A percentile compares a stretch with the other conserved stretches of the same genome.
phyloP scores from a whole-genome alignment of 92 coral and sea anemone species.

The Heteractis magnifica region DNA sequence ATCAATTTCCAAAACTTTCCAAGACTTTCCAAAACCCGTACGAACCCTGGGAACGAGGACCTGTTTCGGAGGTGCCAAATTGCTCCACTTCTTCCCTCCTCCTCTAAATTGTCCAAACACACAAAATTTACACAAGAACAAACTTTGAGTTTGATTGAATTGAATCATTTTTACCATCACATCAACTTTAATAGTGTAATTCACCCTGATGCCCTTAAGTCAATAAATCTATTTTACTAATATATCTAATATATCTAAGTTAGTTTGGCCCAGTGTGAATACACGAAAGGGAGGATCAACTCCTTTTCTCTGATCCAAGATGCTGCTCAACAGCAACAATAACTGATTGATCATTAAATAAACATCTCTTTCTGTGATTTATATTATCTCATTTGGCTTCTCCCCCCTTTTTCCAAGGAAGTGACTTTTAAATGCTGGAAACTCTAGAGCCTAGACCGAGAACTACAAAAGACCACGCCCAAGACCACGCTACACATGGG shows the following conservation, averaged over 20 bases:
- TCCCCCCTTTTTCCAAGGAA: neutral
- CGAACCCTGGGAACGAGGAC: too few relatives aligned
- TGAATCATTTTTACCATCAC: slow-evolving; percentile 13
- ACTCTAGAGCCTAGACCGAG: neutral
- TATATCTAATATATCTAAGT: too few relatives aligned
- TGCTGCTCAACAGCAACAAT: slow-evolving; percentile 47
- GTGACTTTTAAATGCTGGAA: neutral
- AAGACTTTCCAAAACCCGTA: too few relatives aligned
- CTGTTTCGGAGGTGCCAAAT: too few relatives aligned
- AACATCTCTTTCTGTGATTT: slow-evolving; percentile 21
- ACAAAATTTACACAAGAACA: neutral
- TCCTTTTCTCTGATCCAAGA: slow-evolving; percentile 22
- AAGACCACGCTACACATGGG: too few relatives aligned
- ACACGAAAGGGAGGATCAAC: slow-evolving; percentile 36
- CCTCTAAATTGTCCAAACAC: neutral
- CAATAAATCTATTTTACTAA: slow-evolving; percentile 3
- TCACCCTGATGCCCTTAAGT: slow-evolving; percentile 12
- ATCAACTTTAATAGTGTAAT: slow-evolving; percentile 7
- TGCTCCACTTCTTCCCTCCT: neutral
- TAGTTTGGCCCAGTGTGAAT: slow-evolving; percentile 14
- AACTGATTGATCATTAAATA: slow-evolving; percentile 28
- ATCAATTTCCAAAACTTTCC: too few relatives aligned
- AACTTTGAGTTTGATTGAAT: neutral
- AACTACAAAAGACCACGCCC: neutral
- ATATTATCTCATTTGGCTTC: neutral